These are phyloP conservation scores for Rhadinocentrus ornatus DNA, from an alignment of 2,797 vertebrate genomes.

Conservation along the genomic window DNA sequence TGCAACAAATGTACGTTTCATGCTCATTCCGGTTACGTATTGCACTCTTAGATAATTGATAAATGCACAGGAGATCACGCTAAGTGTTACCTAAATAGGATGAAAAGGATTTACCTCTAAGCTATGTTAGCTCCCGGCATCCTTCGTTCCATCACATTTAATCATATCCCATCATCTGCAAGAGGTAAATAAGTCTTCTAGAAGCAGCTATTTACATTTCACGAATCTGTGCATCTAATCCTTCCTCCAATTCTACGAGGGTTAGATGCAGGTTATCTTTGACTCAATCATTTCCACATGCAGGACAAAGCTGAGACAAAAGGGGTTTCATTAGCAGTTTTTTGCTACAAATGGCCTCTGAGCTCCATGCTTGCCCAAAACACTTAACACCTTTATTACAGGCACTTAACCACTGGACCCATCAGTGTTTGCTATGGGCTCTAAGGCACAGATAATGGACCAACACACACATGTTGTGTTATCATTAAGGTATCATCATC, in stretches of 20 bases:
- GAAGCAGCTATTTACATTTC: conserved; percentile 66
- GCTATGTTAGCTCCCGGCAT: conserved; percentile 33
- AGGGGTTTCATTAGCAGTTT: conserved; percentile 23
- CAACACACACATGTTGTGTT: conserved; percentile 43
- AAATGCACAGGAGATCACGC: conserved; percentile 36
- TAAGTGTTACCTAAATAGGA: conserved; percentile 53
- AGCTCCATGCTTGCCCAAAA: conserved; percentile 67
- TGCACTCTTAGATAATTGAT: conserved; percentile 48
- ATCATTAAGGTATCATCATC: conserved; percentile 64
- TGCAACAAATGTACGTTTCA: conserved; percentile 22
- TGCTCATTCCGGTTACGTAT: conserved; percentile 6
- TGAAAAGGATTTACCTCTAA: conserved; percentile 55
- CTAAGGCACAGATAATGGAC: conserved; percentile 74
- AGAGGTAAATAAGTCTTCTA: conserved; percentile 61
- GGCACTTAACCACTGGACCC: conserved; percentile 71
- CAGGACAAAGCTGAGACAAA: conserved; percentile 25
- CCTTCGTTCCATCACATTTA: conserved; percentile 54
- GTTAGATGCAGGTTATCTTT: conserved; percentile 44
- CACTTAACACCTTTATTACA: conserved; percentile 78
- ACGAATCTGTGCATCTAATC: conserved; percentile 53
- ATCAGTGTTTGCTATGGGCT: conserved; percentile 58
- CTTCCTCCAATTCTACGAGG: conserved; percentile 32
- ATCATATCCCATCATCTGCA: conserved; percentile 59
- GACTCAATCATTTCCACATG: conserved; percentile 42
- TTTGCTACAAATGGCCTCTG: conserved; percentile 56